Base-by-base conservation (phyloP, 2,797 vertebrate species). In the Pangasius larnaudii region DNA sequence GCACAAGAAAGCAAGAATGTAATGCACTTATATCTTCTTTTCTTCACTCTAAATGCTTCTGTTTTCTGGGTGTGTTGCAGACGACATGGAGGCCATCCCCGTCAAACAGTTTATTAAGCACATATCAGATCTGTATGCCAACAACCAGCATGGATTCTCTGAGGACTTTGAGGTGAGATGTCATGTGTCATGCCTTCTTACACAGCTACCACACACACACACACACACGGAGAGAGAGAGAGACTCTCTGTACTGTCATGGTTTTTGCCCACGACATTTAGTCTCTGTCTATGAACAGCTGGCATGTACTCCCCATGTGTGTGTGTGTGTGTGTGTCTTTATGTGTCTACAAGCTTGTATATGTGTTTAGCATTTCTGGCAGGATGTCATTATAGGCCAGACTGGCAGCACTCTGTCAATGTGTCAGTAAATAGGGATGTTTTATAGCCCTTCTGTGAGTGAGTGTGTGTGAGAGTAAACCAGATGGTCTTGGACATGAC, bases 41-140 rank as follows among this genome's bases (percentile, higher is more conserved):
- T 80, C 53, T n/a, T 82, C 36, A 61, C 36, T 30, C 61, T 5
- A 0, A 27, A 51, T 19, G 7, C 22, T 16, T 24, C 10, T 84
- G 7, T 69, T 59, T 16, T 83, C 61, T 1, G 87, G 30, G 90
- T 69, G 59, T 85, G 33, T 90, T 93, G 69, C 96, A 99, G 98
- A 98, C 95, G 97, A 99, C 93, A 97, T 98, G 97, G 98, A 98
- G 91, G 97, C 97, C 88, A 94, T 99, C 93, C 94, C 97, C 85
- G 97, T 99, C 92, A 98, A 98, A 92, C 97, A 97, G 93, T 98
- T 99, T 83, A 93, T 98, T 91, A 98, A 98, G 94, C 98, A 98
- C 92, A 93, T 98, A 89, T 95, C 96, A 85, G 97, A 97, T 74
- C 97, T 98, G 80, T 98, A 97, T 91, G 96, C 97, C 89, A 97